Evolutionary conservation across 92 coral and sea anemone genomes (phyloP), one percentile per base, ranked within the genome.

Genomic region (Zoanthus sansibaricus): DNA sequence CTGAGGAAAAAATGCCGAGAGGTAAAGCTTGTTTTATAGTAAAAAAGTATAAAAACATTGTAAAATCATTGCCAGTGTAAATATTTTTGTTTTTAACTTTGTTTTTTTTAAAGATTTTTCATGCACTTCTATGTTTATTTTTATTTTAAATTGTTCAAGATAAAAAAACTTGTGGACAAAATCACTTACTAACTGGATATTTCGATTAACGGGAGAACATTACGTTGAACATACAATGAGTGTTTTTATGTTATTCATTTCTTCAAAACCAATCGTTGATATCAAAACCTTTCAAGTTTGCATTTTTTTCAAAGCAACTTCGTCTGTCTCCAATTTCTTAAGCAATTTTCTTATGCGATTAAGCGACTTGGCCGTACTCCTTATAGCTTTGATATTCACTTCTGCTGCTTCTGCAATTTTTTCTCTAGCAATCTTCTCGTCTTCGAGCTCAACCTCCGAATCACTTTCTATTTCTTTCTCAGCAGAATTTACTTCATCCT

Each of bases 331-430:
- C 69, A 95, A 89, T 67, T 91, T 90, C 7, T 91, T 73, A 30
- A 95, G 76, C 25, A 93, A 91, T 48, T 84, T 92, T 82, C 90
- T 88, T 46, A 95, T 93, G 68, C 82, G 91, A 15, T 83, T 79
- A 75, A 95, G 86, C 11, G 94, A 91, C 83, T 89, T 79, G 2
- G 94, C 87, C 7, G 96, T 91, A 69, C 87, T 91, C 69, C 89
- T 71, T 6, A 91, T 83, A 20, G 91, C 92, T 47, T 69, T 73
- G 31, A 79, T 84, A 66, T 93, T 95, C 61, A 95, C 76, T 37
- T 79, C 51, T 73, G 86, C 88, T 8, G 98, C 98, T 48, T 95
- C 96, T 62, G 78, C 86, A 32, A 95, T 59, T 83, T 93, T 95
- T 47, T 75, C 87, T 9, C 87, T 85, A 11, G 98, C 98, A 56